Conservation (phyloP, 2,888 invertebrate species). For the Dexiosoma caninum region DNA sequence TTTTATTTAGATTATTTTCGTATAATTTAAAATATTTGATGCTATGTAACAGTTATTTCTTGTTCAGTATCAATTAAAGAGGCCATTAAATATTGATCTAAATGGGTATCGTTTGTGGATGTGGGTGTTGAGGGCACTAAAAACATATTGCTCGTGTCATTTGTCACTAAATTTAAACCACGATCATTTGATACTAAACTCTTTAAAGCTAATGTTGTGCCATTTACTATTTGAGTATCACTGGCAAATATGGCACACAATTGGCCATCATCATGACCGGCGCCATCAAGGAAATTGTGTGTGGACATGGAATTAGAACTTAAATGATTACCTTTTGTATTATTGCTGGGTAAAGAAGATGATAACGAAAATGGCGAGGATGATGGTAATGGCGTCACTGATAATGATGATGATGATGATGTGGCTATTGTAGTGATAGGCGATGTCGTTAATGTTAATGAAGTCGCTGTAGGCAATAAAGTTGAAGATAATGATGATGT, state of each 20-base stretch:
- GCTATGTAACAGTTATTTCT: conserved; percentile 65
- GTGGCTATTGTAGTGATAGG: background rate
- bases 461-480: background rate
- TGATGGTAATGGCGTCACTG: background rate
- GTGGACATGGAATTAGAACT: conserved; percentile 16
- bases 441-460: conserved; percentile 9
- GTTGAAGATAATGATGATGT: background rate
- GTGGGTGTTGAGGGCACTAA: conserved; percentile 26
- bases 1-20: background rate
- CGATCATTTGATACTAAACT: conserved; percentile 20
- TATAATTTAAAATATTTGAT: conserved; percentile 35
- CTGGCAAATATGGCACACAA: conserved; percentile 29
- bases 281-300: conserved; percentile 1
- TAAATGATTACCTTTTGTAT: conserved; percentile 26
- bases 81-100: conserved; percentile 62
- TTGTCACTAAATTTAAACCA: conserved; percentile 46
- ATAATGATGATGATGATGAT: too few relatives aligned
- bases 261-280: conserved; percentile 11
- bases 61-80: conserved; percentile 65
- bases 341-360: conserved; percentile 3
- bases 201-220: conserved; percentile 39
- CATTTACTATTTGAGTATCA: conserved; percentile 34
- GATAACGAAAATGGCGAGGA: background rate
- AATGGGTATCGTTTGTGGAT: conserved; percentile 34
- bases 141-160: conserved; percentile 42